Evolutionary conservation across 2,888 invertebrate genomes (phyloP).

Genomic region (Tuberolachnus salignus): DNA sequence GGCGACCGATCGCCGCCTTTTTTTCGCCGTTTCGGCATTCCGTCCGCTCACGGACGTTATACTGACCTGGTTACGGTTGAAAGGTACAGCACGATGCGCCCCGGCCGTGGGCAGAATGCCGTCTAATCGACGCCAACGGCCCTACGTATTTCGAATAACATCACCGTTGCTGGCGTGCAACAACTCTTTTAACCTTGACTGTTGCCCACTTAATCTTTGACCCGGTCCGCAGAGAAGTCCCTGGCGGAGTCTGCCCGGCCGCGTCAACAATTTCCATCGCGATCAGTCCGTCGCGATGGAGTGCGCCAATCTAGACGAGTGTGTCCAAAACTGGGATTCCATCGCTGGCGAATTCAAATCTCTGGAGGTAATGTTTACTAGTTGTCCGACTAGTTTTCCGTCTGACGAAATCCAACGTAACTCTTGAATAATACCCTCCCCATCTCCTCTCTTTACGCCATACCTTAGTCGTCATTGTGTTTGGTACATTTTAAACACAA

Average conservation of each 20-base stretch:
- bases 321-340: slow-evolving; percentile 80
- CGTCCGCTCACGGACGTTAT: no score
- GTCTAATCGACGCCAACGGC: not conserved
- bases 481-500: no score
- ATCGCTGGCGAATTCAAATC: slow-evolving; percentile 77
- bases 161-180: not conserved
- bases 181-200: slow-evolving; percentile 49
- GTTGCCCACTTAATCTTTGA: slow-evolving; percentile 34
- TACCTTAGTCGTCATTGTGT: no score
- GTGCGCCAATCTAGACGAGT: slow-evolving; percentile 62
- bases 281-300: slow-evolving; percentile 58
- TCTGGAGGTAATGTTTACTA: slow-evolving; percentile 72
- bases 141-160: not conserved
- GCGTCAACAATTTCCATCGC: not conserved
- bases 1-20: not conserved
- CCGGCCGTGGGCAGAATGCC: not conserved
- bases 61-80: no score
- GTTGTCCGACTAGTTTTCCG: slow-evolving; percentile 28
- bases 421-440: no score
- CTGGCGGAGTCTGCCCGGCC: not conserved
- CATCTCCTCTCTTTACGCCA: no score
- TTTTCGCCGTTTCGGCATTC: no score
- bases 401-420: no score
- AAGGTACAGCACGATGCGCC: not conserved
- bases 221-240: not conserved